phyloP scores from a whole-genome alignment of 1,140 invertebrate species.

The Zophobas morio region DNA sequence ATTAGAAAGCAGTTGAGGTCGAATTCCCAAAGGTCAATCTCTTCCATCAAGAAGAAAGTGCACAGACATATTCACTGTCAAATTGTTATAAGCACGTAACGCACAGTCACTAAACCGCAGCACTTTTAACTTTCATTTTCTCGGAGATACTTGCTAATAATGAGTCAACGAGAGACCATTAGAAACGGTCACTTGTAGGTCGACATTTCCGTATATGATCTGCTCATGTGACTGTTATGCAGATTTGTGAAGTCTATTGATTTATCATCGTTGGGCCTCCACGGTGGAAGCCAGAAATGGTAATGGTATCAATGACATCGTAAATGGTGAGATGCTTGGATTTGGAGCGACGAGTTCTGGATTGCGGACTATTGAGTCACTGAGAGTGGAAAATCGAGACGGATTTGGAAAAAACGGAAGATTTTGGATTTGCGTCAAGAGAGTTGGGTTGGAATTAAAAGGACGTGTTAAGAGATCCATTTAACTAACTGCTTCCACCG shows the following conservation, averaged over 20 bases:
- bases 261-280: slow-evolving; percentile 17
- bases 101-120: slow-evolving; percentile 5
- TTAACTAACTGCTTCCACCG: too few relatives aligned
- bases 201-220: slow-evolving; percentile 53
- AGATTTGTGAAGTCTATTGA: slow-evolving; percentile 36
- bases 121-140: slow-evolving; percentile 49
- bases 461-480: background rate
- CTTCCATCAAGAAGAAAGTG: slow-evolving; percentile 17
- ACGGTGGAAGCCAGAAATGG: slow-evolving; percentile 22
- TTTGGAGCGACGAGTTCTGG: slow-evolving; percentile 22
- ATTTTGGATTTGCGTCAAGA: background rate
- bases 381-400: background rate
- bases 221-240: slow-evolving; percentile 29
- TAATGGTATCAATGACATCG: slow-evolving; percentile 38
- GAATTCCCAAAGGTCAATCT: slow-evolving; percentile 7
- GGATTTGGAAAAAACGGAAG: slow-evolving; percentile 10
- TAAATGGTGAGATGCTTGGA: slow-evolving; percentile 12
- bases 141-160: slow-evolving; percentile 27
- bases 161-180: slow-evolving; percentile 48
- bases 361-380: slow-evolving; percentile 9
- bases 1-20: slow-evolving; percentile 16
- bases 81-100: slow-evolving; percentile 14
- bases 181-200: slow-evolving; percentile 46
- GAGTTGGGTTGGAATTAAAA: background rate
- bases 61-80: slow-evolving; percentile 4